These are phyloP conservation scores for Mythimna albipuncta DNA, from an alignment of 2,888 invertebrate species.

Conservation along the genomic window DNA sequence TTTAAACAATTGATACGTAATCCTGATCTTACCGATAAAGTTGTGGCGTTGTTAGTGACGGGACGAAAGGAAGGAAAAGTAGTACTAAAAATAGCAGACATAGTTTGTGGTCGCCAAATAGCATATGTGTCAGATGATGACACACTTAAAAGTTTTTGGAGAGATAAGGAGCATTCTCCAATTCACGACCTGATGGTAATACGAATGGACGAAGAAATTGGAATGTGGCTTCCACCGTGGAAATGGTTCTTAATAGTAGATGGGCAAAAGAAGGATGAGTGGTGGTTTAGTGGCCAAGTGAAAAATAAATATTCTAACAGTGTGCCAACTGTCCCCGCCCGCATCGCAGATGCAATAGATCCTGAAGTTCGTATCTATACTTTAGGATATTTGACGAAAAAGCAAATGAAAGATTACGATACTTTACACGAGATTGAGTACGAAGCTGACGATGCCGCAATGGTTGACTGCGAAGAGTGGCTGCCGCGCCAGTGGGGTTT, in stretches of 20 bases:
- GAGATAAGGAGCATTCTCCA: too few relatives aligned
- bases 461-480: constrained; percentile 20
- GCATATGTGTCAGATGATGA: too few relatives aligned
- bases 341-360: neutral
- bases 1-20: neutral
- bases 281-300: too few relatives aligned
- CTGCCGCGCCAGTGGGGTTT: constrained; percentile 21
- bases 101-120: too few relatives aligned
- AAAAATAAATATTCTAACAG: too few relatives aligned
- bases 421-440: neutral
- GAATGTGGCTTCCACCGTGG: too few relatives aligned
- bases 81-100: too few relatives aligned
- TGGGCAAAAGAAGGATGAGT: too few relatives aligned
- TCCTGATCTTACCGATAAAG: rapidly evolving
- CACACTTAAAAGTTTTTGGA: too few relatives aligned
- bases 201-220: too few relatives aligned
- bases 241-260: too few relatives aligned
- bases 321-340: neutral
- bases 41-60: neutral
- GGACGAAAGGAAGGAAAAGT: rapidly evolving
- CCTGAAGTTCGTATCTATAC: neutral
- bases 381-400: neutral
- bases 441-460: neutral
- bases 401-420: neutral
- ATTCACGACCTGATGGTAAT: too few relatives aligned